phyloP scores from a whole-genome alignment of 2,113 vertebrate genomes.

The Chaetodon trifascialis region DNA sequence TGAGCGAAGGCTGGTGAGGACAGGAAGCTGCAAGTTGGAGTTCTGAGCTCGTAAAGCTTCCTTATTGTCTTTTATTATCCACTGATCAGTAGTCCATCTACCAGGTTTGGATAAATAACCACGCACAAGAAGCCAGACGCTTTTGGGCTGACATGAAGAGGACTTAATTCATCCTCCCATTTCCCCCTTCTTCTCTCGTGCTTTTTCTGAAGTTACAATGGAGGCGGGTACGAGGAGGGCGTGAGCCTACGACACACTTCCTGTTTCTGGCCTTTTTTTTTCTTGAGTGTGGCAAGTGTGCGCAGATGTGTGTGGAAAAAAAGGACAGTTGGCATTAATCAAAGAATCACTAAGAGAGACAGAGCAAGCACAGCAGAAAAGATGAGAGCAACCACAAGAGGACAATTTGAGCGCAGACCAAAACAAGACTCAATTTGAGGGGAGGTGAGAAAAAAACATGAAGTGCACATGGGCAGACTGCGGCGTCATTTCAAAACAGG shows the following conservation, averaged over 20 bases:
- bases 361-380: not conserved
- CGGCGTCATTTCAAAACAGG: conserved; percentile 73
- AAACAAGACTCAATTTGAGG: not conserved
- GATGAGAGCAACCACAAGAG: not conserved
- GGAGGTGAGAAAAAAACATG: not conserved
- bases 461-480: not conserved
- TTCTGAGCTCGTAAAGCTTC: conserved; percentile 20
- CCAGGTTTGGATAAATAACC: conserved; percentile 14
- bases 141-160: conserved; percentile 23
- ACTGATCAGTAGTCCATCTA: conserved; percentile 17
- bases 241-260: conserved; percentile 76
- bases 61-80: conserved; percentile 18
- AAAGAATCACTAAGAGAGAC: not conserved
- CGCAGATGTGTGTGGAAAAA: conserved; percentile 6
- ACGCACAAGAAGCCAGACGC: not conserved
- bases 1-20: conserved; percentile 38
- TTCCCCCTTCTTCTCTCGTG: conserved; percentile 40
- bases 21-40: conserved; percentile 32
- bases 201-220: conserved; percentile 26
- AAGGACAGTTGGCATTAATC: not conserved
- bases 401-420: not conserved
- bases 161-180: conserved; percentile 46
- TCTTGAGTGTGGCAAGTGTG: not conserved
- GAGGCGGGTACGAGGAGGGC: conserved; percentile 62
- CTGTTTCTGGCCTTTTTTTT: conserved; percentile 72